phyloP scores from a whole-genome alignment of 2,797 vertebrate species.

The Trematomus bernacchii region DNA sequence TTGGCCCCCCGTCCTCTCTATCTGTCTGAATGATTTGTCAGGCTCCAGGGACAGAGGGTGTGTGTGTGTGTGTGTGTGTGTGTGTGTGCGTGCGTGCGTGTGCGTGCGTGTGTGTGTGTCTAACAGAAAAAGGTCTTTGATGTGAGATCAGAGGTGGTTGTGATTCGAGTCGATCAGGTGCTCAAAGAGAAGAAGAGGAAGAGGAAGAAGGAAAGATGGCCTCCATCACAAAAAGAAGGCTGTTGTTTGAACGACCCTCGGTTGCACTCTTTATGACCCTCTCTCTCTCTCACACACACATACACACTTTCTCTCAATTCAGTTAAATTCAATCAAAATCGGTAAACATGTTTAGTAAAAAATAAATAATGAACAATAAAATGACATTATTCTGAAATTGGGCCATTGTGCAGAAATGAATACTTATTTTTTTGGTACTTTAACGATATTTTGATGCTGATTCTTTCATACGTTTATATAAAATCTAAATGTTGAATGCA shows the following conservation, averaged over 20 bases:
- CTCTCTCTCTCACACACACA: not conserved
- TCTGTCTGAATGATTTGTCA: constrained; percentile 83
- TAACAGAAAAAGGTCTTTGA: constrained; percentile 69
- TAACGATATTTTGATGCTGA: too few species aligned
- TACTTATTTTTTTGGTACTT: too few species aligned
- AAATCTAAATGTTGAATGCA: too few species aligned
- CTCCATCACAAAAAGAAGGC: constrained; percentile 55
- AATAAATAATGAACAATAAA: too few species aligned
- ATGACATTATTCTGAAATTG: too few species aligned
- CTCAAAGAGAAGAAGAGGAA: constrained; percentile 29
- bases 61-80: constrained; percentile 42
- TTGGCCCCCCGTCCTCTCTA: constrained; percentile 79
- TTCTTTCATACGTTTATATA: too few species aligned
- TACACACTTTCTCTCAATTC: too few species aligned
- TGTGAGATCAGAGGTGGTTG: constrained; percentile 79
- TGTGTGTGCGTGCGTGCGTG: not conserved
- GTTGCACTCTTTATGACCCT: constrained; percentile 60
- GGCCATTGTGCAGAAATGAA: too few species aligned
- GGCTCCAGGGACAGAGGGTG: constrained; percentile 73
- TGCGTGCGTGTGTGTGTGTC: not conserved
- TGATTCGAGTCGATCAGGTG: constrained; percentile 80
- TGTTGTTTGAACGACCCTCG: constrained; percentile 70
- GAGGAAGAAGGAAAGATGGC: constrained; percentile 38
- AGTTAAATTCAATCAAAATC: too few species aligned
- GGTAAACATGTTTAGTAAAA: too few species aligned